A percentile compares a stretch with the other conserved stretches of the same genome.
These are phyloP conservation scores for Enteromius thamalakanensis DNA, from an alignment of 2,797 vertebrate genomes.

Conservation along the genomic window DNA sequence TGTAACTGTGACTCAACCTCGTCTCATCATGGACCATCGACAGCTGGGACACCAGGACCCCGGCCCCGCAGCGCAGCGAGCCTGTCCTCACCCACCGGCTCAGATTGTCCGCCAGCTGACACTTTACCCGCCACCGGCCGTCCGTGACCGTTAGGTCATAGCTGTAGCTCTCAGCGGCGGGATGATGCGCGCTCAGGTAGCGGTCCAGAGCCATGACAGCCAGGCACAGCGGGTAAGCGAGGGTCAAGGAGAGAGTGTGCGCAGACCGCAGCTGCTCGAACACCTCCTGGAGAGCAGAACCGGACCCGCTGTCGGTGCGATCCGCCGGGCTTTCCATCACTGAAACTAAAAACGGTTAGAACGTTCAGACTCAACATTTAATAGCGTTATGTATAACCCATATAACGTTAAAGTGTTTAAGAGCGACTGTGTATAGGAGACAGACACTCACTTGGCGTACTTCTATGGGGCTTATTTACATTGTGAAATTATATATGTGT, in stretches of 20 bases:
- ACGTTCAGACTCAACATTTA: neutral
- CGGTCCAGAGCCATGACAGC: conserved; percentile 81
- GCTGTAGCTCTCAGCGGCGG: conserved; percentile 69
- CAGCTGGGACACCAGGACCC: conserved; percentile 74
- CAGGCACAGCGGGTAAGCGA: conserved; percentile 65
- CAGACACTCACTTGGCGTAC: neutral
- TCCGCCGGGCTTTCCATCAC: conserved; percentile 25
- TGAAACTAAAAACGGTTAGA: neutral
- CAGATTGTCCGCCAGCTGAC: conserved; percentile 74
- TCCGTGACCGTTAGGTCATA: conserved; percentile 87
- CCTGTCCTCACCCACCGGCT: conserved; percentile 78
- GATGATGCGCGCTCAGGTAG: conserved; percentile 72
- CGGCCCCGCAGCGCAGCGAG: conserved; percentile 76
- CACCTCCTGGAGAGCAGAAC: conserved; percentile 65
- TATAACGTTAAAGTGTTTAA: neutral
- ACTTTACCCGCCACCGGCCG: conserved; percentile 77
- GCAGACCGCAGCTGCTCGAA: conserved; percentile 67
- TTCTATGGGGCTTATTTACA: neutral
- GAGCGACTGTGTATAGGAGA: neutral
- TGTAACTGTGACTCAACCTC: conserved; percentile 75
- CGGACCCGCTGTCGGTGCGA: neutral
- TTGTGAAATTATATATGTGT: neutral
- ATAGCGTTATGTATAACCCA: neutral
- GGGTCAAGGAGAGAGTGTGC: conserved; percentile 63
- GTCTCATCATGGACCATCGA: conserved; percentile 83